Evolutionary conservation across 53 echinoderm and acorn worm genomes (phyloP).

Genomic region (Hippasteria phrygiana): DNA sequence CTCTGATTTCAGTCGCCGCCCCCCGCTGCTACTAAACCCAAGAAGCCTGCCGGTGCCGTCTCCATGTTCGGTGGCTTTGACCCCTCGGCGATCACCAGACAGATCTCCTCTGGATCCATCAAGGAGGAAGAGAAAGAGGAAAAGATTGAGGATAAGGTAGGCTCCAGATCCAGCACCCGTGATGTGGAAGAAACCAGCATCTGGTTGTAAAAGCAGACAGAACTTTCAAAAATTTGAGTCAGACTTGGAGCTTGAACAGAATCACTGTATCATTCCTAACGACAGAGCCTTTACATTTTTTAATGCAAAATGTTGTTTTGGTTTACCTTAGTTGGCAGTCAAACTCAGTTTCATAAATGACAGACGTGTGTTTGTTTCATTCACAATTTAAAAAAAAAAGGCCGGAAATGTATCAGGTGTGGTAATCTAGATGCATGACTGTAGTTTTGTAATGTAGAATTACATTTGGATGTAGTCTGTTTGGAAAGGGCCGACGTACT

Average conservation of each 20-base stretch:
- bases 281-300: too few relatives aligned
- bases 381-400: neutral
- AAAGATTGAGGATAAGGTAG: constrained; percentile 67
- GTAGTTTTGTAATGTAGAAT: neutral
- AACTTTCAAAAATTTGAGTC: neutral
- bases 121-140: constrained; percentile 17
- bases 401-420: neutral
- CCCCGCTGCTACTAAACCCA: constrained; percentile 41
- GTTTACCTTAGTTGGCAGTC: too few relatives aligned
- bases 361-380: too few relatives aligned
- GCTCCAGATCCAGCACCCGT: neutral
- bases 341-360: too few relatives aligned
- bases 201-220: neutral
- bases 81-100: constrained; percentile 58
- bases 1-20: constrained; percentile 16
- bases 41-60: constrained; percentile 84
- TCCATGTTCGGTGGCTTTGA: constrained; percentile 85
- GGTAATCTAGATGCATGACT: constrained; percentile 38
- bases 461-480: neutral
- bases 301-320: too few relatives aligned
- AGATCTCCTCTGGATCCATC: constrained; percentile 27
- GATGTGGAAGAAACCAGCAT: constrained; percentile 19
- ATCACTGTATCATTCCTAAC: too few relatives aligned
- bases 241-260: neutral
- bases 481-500: too few relatives aligned